Base-by-base conservation (phyloP, 92 coral and sea anemone genomes). In the Isaurus tuberculatus region DNA sequence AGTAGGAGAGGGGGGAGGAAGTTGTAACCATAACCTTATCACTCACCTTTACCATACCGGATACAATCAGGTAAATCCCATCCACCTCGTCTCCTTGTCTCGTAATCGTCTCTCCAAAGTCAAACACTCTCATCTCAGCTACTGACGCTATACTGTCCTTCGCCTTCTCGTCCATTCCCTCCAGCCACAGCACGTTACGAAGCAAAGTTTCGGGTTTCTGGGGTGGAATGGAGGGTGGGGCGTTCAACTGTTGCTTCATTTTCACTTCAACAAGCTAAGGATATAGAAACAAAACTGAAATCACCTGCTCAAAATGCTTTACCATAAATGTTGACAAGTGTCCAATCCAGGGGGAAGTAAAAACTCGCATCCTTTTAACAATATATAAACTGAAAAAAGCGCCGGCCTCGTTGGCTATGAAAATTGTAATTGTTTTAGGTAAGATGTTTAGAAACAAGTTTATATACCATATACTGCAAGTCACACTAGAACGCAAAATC, bases 1-100 rank as follows among this genome's bases (percentile, higher is more conserved):
- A 40, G 44, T 40, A 9, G 9, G 44, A 4, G 44, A 40, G 44
- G n/a, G n/a, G n/a, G n/a, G n/a, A n/a, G n/a, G n/a, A n/a, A n/a
- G n/a, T n/a, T n/a, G n/a, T n/a, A n/a, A n/a, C n/a, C n/a, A n/a
- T 46, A 19, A 46, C 16, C 53, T 2, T 13, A 27, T n/a, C n/a
- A 36, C 65, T 16, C 89, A 96, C 99, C 98, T 96, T 96, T 34
- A 96, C 94, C 92, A 96, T 94, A 8, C 99, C 99, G 63, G 93
- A 83, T 32, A 96, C 82, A 28, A 96, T 94, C 30, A 96, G 87
- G 79, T 96, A 94, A 69, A 96, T 90, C 31, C 98, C 99, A 16
- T 91, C 95, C 28, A 88, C 91, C 32, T 94, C 91, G 68, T 96
- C 98, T 4, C 99, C 99, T 81, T 96, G 99, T 61, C 92, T 83